Evolutionary conservation across 1,140 invertebrate genomes (phyloP).

Genomic region (Batillaria attramentaria): DNA sequence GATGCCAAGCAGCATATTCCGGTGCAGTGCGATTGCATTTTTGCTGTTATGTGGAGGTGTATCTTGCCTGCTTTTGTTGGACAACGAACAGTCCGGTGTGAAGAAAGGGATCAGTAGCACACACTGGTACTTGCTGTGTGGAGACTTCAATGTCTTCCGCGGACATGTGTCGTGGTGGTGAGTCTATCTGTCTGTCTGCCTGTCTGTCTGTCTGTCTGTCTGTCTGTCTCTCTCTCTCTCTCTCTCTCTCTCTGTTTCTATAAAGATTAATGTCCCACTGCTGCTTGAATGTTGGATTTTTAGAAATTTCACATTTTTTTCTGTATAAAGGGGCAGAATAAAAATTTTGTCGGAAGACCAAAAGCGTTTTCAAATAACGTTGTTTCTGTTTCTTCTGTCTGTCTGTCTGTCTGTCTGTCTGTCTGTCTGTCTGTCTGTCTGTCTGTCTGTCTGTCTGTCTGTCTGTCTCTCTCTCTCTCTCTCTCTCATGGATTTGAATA

Average conservation of each 20-base stretch:
- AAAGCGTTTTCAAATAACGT: not conserved
- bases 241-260: not conserved
- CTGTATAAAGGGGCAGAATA: not conserved
- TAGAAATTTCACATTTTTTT: too few relatives aligned
- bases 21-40: too few relatives aligned
- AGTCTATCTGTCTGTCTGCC: not conserved
- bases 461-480: not conserved
- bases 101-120: too few relatives aligned
- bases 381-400: constrained; percentile 4
- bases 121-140: too few relatives aligned
- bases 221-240: not conserved
- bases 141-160: too few relatives aligned
- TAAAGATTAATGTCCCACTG: too few relatives aligned
- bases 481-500: not conserved
- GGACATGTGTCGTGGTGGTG: too few relatives aligned
- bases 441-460: not conserved
- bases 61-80: too few relatives aligned
- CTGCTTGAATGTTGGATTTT: too few relatives aligned
- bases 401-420: not conserved
- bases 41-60: too few relatives aligned
- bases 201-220: not conserved
- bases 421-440: not conserved
- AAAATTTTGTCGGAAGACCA: not conserved
- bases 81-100: too few relatives aligned
- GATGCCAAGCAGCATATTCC: too few relatives aligned